Base-by-base conservation (phyloP, 2,888 invertebrate genomes). In the Ormyrus labotus region DNA sequence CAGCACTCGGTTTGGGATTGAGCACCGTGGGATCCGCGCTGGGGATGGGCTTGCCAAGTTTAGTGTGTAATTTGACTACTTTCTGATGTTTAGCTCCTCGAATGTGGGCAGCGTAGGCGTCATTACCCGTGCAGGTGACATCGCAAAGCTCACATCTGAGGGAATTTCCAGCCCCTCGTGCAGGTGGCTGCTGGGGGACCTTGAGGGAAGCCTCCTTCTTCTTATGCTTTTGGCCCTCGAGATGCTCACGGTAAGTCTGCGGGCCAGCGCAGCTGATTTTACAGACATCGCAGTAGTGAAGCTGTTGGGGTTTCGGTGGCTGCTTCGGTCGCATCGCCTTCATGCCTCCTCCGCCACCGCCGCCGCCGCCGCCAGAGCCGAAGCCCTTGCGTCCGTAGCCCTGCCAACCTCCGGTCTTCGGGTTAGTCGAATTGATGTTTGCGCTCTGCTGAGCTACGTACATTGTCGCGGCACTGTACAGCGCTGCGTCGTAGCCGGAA, bases 181-280 rank as follows among this genome's bases (percentile, higher is more conserved):
- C 90, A 2, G 91, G 91, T 45, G 88, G 89, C 74, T 90, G 89
- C 73, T 90, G 89, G 4, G 94, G 94, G 89, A 95, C 93, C 90
- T 96, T 96, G 48, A 95, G 92, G 10, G 96, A 95, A 0, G 96
- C 97, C 91, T 99, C 99, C 91, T 99, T 97, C 93, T 99, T 99
- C 93, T 99, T 99, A 92, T 99, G 99, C 91, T 98, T 98, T 92
- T 99, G 98, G 0, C 99, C 99, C 90, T 99, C 99, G 89, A 99
- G 93, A 93, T 99, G 99, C 91, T 99, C 99, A 84, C 96, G 94
- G 90, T 97, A 98, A 0, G 97, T 97, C 93, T 97, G 97, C 5
- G 97, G 97, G 0, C 98, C 98, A 83, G 97, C 98, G 91, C 98
- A 99, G 88, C 98, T 98, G 88, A 99, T 99, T 92, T 99, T 99